These are phyloP conservation scores for Elanoides forficatus DNA, from an alignment of 2,113 vertebrate species.

Conservation along the genomic window DNA sequence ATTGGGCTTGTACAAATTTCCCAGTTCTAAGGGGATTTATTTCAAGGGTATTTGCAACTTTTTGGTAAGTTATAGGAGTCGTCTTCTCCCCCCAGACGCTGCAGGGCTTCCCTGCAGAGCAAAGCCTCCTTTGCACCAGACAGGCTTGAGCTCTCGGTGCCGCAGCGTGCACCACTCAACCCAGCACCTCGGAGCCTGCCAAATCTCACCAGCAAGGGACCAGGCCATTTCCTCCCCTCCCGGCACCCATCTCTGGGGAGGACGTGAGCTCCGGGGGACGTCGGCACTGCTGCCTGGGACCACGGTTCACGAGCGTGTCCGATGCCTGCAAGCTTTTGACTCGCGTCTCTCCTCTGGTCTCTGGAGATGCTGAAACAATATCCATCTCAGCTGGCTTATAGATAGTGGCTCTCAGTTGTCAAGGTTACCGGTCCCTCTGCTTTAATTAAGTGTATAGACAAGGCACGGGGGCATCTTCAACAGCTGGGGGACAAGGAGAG, in stretches of 20 bases:
- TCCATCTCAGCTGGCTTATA: not conserved
- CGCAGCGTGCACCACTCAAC: fast-evolving
- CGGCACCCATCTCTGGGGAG: not conserved
- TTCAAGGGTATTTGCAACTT: not conserved
- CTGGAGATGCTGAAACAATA: not conserved
- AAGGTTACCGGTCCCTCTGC: constrained; percentile 16
- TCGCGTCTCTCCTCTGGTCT: not conserved
- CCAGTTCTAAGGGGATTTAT: not conserved
- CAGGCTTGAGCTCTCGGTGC: not conserved
- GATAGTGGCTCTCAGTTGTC: not conserved
- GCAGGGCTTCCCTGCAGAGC: not conserved
- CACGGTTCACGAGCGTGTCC: fast-evolving
- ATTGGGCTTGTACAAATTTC: not conserved
- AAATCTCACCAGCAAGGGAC: fast-evolving
- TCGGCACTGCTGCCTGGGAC: fast-evolving
- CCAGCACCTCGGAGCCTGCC: not conserved
- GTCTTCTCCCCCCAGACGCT: fast-evolving
- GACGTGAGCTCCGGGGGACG: fast-evolving
- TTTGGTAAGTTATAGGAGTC: not conserved
- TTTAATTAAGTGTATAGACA: constrained; percentile 2
- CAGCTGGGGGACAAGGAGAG: not conserved
- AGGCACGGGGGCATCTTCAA: not conserved
- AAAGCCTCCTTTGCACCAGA: not conserved
- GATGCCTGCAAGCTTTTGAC: not conserved
- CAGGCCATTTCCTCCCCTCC: not conserved